Percentiles rank a stretch among this genome's conserved stretches.
phyloP scores from a whole-genome alignment of 2,888 invertebrate species.

The Patella ulyssiponensis region DNA sequence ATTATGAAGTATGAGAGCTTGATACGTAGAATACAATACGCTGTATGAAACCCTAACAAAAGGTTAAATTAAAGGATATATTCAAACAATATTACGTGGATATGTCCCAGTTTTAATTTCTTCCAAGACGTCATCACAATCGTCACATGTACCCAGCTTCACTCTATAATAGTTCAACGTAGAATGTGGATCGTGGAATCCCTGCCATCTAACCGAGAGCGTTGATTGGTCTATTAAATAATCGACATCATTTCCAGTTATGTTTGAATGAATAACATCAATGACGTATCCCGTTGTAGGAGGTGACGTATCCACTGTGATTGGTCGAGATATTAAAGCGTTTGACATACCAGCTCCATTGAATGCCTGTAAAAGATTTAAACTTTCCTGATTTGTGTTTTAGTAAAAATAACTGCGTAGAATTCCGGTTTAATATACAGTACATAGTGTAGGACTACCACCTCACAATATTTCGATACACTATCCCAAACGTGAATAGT shows the following conservation, averaged over 20 bases:
- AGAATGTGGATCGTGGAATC: constrained; percentile 41
- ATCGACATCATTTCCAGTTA: neutral
- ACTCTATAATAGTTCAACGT: constrained; percentile 40
- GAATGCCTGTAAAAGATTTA: constrained; percentile 6
- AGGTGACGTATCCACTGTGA: constrained; percentile 20
- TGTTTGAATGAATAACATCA: constrained; percentile 8
- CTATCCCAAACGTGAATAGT: too few species aligned
- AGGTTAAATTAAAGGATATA: too few species aligned
- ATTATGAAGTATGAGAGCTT: too few species aligned
- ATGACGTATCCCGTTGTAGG: constrained; percentile 19
- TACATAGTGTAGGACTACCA: too few species aligned
- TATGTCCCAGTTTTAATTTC: constrained; percentile 29
- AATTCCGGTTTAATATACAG: too few species aligned
- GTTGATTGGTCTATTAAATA: neutral
- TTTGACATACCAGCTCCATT: constrained; percentile 23
- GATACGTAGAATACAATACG: too few species aligned
- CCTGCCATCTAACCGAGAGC: constrained; percentile 37
- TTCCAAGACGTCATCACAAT: constrained; percentile 35
- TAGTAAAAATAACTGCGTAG: too few species aligned
- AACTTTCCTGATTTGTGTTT: too few species aligned
- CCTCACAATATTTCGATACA: too few species aligned
- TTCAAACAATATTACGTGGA: constrained; percentile 19
- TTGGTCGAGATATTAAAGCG: constrained; percentile 12
- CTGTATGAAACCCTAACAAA: too few species aligned
- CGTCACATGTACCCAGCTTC: constrained; percentile 39